Percentiles rank a stretch among this genome's conserved stretches.
phyloP scores from a whole-genome alignment of 2,888 invertebrate species.

The Lamellibrachia columna region DNA sequence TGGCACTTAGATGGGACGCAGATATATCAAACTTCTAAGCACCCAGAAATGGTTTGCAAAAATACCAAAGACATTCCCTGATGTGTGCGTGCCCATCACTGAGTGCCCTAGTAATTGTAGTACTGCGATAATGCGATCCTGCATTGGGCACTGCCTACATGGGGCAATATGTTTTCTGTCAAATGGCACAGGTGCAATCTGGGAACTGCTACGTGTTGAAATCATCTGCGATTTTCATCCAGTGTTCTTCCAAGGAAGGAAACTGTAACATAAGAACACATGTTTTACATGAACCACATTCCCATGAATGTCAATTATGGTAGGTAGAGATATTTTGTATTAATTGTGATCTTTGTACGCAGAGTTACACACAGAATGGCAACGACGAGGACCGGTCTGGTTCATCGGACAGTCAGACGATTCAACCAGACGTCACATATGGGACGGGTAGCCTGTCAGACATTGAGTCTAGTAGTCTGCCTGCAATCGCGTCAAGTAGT shows the following conservation, averaged over 20 bases:
- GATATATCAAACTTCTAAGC: no score
- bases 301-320: no score
- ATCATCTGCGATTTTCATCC: neutral
- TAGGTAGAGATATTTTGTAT: neutral
- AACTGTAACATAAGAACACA: neutral
- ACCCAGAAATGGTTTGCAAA: neutral
- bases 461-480: neutral
- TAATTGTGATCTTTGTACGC: neutral
- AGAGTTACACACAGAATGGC: neutral
- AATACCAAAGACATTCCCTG: neutral
- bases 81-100: neutral
- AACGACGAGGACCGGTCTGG: neutral
- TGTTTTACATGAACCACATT: neutral
- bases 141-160: neutral
- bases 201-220: neutral
- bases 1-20: no score
- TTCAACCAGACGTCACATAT: neutral
- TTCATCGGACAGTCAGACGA: neutral
- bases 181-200: neutral
- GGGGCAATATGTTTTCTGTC: neutral
- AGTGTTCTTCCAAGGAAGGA: neutral
- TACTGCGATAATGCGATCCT: neutral
- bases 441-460: neutral
- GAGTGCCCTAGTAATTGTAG: neutral
- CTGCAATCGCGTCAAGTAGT: neutral